phyloP scores from a whole-genome alignment of 1,140 invertebrate genomes.

The Macrobrachium nipponense region DNA sequence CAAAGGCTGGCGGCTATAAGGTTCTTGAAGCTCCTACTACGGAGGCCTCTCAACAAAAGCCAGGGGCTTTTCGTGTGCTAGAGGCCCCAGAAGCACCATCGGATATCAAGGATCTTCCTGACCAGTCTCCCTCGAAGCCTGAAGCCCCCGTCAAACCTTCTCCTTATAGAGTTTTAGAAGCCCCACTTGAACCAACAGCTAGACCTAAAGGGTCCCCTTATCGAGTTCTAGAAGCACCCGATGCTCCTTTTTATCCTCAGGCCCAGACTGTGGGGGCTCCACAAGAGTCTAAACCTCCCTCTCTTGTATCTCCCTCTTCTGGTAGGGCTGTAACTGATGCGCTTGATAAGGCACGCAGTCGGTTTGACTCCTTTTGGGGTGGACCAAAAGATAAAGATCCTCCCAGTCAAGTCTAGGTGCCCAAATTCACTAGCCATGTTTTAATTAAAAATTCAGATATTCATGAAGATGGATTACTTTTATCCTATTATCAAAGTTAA shows the following conservation, averaged over 20 bases:
- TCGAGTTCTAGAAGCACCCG: conserved; percentile 64
- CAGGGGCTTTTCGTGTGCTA: conserved; percentile 61
- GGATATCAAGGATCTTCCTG: conserved; percentile 61
- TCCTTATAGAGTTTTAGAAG: conserved; percentile 69
- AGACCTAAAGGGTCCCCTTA: conserved; percentile 66
- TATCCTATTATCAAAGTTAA: conserved; percentile 17
- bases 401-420: conserved; percentile 64
- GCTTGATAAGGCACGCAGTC: conserved; percentile 82
- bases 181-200: conserved; percentile 67
- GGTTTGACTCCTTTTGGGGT: conserved; percentile 90
- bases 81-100: conserved; percentile 64
- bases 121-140: conserved; percentile 56
- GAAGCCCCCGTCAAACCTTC: conserved; percentile 60
- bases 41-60: conserved; percentile 58
- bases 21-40: conserved; percentile 63
- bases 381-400: conserved; percentile 64
- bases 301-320: conserved; percentile 69
- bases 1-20: conserved; percentile 54
- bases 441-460: conserved; percentile 54
- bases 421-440: conserved; percentile 60
- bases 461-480: conserved; percentile 42
- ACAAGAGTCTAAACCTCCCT: conserved; percentile 59
- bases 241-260: conserved; percentile 61
- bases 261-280: conserved; percentile 62
- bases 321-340: conserved; percentile 79